These are phyloP conservation scores for Odontocolon sp. DNA, from an alignment of 2,888 invertebrate genomes.

Conservation along the genomic window DNA sequence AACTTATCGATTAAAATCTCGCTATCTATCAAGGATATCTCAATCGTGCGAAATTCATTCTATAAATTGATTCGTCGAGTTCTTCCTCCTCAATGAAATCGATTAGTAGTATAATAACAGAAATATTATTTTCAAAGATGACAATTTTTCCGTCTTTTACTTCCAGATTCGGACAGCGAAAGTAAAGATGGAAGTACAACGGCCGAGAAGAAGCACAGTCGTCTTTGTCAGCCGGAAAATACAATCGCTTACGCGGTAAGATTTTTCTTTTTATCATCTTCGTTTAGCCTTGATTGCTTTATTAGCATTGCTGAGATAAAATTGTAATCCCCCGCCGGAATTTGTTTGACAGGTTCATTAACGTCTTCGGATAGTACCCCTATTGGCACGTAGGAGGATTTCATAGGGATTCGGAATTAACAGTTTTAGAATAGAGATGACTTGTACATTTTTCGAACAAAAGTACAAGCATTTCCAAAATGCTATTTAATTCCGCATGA, in stretches of 20 bases:
- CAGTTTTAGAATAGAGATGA: no score
- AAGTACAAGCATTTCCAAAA: no score
- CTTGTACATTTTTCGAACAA: no score
- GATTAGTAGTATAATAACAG: background rate
- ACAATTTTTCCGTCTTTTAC: slow-evolving; percentile 21
- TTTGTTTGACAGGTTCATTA: no score
- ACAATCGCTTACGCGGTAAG: slow-evolving; percentile 90
- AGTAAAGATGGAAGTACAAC: slow-evolving; percentile 81
- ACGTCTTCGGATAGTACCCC: no score
- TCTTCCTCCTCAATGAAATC: background rate
- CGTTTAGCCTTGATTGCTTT: no score
- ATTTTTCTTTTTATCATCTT: background rate
- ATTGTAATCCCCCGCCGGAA: no score
- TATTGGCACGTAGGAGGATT: no score
- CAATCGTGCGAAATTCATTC: background rate
- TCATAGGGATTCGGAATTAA: no score
- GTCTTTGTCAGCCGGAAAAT: slow-evolving; percentile 85
- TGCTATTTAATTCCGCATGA: no score
- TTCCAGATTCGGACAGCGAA: slow-evolving; percentile 85
- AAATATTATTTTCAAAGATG: background rate
- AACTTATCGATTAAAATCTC: slow-evolving; percentile 54
- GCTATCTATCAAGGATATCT: slow-evolving; percentile 22
- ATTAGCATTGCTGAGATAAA: no score
- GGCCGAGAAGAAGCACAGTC: slow-evolving; percentile 84
- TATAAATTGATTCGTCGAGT: background rate